phyloP scores from a whole-genome alignment of 2,888 invertebrate species.

The Megamerina dolium region DNA sequence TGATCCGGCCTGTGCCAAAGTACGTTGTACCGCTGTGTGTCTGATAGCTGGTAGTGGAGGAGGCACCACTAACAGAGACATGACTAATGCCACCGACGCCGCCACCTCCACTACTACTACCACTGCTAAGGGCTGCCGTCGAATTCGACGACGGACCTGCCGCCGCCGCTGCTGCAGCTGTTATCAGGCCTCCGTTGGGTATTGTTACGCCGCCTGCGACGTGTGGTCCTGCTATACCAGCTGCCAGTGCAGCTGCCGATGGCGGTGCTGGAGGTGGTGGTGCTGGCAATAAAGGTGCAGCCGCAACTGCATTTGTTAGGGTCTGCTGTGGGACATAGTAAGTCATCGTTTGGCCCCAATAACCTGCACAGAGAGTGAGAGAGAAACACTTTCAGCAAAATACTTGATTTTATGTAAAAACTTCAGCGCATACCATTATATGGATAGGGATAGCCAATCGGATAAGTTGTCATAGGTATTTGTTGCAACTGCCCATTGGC shows the following conservation, averaged over 20 bases:
- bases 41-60: constrained; percentile 20
- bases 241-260: constrained; percentile 18
- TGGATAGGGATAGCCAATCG: constrained; percentile 48
- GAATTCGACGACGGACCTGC: constrained; percentile 36
- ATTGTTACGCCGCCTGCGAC: constrained; percentile 30
- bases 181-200: constrained; percentile 17
- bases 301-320: constrained; percentile 33
- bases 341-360: constrained; percentile 47
- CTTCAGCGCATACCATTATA: constrained; percentile 38
- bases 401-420: neutral
- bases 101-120: constrained; percentile 19
- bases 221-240: constrained; percentile 24
- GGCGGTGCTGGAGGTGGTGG: constrained; percentile 26
- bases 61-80: constrained; percentile 13
- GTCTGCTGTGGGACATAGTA: constrained; percentile 49
- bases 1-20: constrained; percentile 33
- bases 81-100: constrained; percentile 18
- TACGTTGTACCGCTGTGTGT: constrained; percentile 28
- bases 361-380: constrained; percentile 25
- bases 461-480: constrained; percentile 46
- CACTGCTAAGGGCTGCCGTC: constrained; percentile 9
- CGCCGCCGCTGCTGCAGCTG: constrained; percentile 33
- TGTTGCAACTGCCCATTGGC: constrained; percentile 43
- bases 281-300: constrained; percentile 36
- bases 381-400: neutral